Evolutionary conservation across 2,797 vertebrate genomes (phyloP), one percentile per base, ranked within the genome.

Genomic region (Manis crassicaudata): DNA sequence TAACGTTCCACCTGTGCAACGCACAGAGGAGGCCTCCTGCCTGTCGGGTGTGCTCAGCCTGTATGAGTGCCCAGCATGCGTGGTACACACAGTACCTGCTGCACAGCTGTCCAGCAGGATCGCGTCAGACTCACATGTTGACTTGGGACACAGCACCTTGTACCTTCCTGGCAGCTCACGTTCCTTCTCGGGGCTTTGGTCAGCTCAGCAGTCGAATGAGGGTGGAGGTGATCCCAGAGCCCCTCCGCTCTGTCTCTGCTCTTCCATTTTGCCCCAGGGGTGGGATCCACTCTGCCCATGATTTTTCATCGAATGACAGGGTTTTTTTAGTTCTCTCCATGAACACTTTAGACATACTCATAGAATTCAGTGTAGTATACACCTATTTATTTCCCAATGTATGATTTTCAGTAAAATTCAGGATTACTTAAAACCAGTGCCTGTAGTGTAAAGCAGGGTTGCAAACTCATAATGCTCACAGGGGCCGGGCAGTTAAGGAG

Each of bases 61-160:
- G 3, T 8, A 20, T 46, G 46, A 21, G 8, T 13, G 10, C 13
- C 56, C n/a, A 5, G n/a, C 2, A 3, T 23, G 23, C 8, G 0
- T 11, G 21, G 50, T 46, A 46, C 46, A 40, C 13, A 21, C 21
- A 3, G 52, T 6, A 9, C 13, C 10, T 17, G 2, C 16, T 50
- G 16, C 25, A 1, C 35, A 1, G 3, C 43, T 50, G 18, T 3
- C 5, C 13, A 27, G 35, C 10, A 52, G 32, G 46, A 10, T 21
- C 35, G 3, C 35, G 32, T 85, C 43, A 43, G 11, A n/a, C 18
- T 14, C 20, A 25, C 8, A 13, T 17, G 14, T 17, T 3, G 2
- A 3, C 23, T 67, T 40, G 23, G 86, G 63, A 65, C 37, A 35
- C 8, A 0, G 3, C 16, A 2, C 35, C 10, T 1, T 52, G 63